Conservation (phyloP, 1,140 invertebrate species). For the Coenobita brevimanus region DNA sequence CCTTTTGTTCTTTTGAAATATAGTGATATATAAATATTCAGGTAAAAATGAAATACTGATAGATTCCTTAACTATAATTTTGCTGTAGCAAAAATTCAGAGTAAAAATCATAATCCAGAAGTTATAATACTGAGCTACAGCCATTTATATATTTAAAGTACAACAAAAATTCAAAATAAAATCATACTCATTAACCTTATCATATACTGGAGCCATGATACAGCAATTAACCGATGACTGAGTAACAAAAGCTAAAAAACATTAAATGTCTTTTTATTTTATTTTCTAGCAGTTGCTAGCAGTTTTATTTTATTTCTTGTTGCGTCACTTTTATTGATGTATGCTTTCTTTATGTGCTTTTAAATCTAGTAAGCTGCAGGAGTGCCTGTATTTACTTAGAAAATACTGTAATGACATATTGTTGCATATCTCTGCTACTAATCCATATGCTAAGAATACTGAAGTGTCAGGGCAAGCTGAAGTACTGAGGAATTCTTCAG, state of each 20-base stretch:
- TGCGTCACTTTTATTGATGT: neutral
- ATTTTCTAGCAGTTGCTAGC: neutral
- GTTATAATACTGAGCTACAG: no score
- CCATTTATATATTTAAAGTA: no score
- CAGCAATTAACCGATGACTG: conserved; percentile 16
- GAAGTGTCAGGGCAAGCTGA: neutral
- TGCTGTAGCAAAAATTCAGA: no score
- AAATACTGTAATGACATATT: no score
- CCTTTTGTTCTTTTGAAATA: conserved; percentile 41
- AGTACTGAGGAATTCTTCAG: neutral
- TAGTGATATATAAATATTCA: neutral
- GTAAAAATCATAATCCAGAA: no score
- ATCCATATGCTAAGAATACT: conserved; percentile 11
- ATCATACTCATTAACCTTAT: no score
- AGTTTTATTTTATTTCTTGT: neutral
- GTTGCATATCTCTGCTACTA: conserved; percentile 20
- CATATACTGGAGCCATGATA: conserved; percentile 38
- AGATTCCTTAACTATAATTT: no score
- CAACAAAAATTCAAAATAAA: no score
- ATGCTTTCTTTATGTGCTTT: conserved; percentile 22
- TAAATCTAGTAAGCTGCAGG: conserved; percentile 36
- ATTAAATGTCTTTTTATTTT: neutral
- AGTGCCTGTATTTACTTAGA: conserved; percentile 32
- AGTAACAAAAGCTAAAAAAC: neutral
- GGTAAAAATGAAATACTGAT: neutral